Percentiles rank a stretch among this genome's conserved stretches.
phyloP scores from a whole-genome alignment of 2,797 vertebrate genomes.

The Silurus aristotelis region DNA sequence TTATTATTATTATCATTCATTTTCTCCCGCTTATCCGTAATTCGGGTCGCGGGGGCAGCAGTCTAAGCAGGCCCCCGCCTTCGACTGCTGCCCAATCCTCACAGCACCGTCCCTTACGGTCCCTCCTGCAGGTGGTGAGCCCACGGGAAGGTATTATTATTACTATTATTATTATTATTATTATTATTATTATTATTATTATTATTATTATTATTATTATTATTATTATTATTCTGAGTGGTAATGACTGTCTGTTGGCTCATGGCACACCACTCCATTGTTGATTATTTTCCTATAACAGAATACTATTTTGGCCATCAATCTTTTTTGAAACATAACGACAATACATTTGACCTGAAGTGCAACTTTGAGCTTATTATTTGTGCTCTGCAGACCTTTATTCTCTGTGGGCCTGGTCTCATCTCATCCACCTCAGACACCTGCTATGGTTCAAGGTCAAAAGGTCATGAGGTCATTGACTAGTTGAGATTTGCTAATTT shows the following conservation, averaged over 20 bases:
- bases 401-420: conserved; percentile 82
- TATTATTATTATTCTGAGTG: neutral
- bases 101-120: too few relatives aligned
- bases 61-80: too few relatives aligned
- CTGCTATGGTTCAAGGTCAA: conserved; percentile 70
- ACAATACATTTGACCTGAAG: conserved; percentile 16
- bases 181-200: too few relatives aligned
- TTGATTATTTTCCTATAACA: neutral
- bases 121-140: too few relatives aligned
- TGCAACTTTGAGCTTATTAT: conserved; percentile 49
- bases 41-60: too few relatives aligned
- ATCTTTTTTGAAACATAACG: neutral
- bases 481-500: neutral
- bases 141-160: too few relatives aligned
- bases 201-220: too few relatives aligned
- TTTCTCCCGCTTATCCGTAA: too few relatives aligned
- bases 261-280: too few relatives aligned
- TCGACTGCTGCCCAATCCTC: too few relatives aligned
- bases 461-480: conserved; percentile 31
- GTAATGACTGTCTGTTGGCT: neutral
- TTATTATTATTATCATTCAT: too few relatives aligned
- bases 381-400: conserved; percentile 80
- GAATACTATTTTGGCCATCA: neutral
- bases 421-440: conserved; percentile 88
- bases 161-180: too few relatives aligned